Percentiles rank a stretch among this genome's conserved stretches.
Evolutionary conservation across 2,797 vertebrate species (phyloP).

Genomic region (Etheostoma nigrum): DNA sequence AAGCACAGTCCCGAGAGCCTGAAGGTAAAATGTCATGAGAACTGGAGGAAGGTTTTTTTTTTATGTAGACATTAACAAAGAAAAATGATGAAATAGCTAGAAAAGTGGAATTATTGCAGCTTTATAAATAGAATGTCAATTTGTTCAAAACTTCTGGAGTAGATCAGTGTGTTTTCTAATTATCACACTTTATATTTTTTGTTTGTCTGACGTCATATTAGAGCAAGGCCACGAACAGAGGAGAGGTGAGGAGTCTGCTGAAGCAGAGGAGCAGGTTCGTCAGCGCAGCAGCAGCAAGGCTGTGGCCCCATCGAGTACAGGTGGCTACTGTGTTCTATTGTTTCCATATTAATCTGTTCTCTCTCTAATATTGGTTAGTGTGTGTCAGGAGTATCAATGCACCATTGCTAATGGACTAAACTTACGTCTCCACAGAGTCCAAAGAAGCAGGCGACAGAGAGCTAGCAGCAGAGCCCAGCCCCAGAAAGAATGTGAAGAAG

Average conservation of each 20-base stretch:
- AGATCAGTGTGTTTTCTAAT: background rate
- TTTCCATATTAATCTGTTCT: background rate
- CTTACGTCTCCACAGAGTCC: slow-evolving; percentile 45
- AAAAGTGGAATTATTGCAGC: background rate
- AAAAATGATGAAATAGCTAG: background rate
- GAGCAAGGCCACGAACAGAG: slow-evolving; percentile 30
- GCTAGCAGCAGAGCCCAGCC: slow-evolving; percentile 60
- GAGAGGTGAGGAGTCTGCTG: background rate
- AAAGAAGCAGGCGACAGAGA: slow-evolving; percentile 38
- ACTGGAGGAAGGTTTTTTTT: background rate
- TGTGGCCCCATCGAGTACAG: slow-evolving; percentile 13
- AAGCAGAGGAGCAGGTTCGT: slow-evolving; percentile 17
- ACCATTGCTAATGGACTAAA: background rate
- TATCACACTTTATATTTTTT: background rate
- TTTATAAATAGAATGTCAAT: background rate
- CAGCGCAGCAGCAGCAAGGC: slow-evolving; percentile 23
- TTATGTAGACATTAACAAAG: background rate
- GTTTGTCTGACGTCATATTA: slow-evolving; percentile 18
- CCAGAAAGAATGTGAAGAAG: slow-evolving; percentile 85
- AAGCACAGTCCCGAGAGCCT: background rate
- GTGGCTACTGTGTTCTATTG: slow-evolving; percentile 32
- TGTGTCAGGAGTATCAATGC: background rate
- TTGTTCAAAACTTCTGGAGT: background rate
- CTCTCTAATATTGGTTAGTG: too few species aligned
- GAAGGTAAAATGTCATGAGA: slow-evolving; percentile 58